phyloP scores from a whole-genome alignment of 1,140 invertebrate species.

The Teleogryllus occipitalis region DNA sequence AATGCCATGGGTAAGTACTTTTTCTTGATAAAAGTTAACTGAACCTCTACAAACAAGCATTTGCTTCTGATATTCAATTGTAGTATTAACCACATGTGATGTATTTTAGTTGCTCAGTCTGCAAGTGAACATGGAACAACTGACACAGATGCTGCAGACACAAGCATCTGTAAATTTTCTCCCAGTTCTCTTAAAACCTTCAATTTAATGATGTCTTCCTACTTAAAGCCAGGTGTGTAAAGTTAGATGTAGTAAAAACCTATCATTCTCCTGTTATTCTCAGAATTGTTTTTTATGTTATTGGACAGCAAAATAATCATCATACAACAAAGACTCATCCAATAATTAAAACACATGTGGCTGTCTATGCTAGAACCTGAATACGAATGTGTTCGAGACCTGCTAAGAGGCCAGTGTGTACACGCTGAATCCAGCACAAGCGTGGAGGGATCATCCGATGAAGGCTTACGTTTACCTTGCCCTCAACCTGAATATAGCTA shows the following conservation, averaged over 20 bases:
- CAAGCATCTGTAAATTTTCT: not conserved
- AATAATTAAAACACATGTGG: not conserved
- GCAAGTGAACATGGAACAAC: not conserved
- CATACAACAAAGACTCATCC: not conserved
- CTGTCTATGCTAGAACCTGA: conserved; percentile 3
- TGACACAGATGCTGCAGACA: not conserved
- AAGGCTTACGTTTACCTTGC: not conserved
- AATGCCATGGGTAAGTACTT: not conserved
- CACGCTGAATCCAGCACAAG: not conserved
- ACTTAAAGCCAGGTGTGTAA: not conserved
- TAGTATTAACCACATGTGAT: not conserved
- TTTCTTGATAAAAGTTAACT: no score
- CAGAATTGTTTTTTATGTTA: not conserved
- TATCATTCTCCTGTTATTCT: not conserved
- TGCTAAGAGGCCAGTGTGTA: not conserved
- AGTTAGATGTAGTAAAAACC: not conserved
- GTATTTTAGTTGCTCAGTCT: not conserved
- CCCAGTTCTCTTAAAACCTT: not conserved
- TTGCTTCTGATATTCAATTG: no score
- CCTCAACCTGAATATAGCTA: not conserved
- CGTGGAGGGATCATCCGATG: not conserved
- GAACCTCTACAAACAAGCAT: no score
- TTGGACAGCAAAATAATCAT: not conserved
- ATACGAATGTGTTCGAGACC: conserved; percentile 3
- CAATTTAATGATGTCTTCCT: conserved; percentile 5